Evolutionary conservation across 2,888 invertebrate genomes (phyloP).

Genomic region (Aporophyla lueneburgensis): DNA sequence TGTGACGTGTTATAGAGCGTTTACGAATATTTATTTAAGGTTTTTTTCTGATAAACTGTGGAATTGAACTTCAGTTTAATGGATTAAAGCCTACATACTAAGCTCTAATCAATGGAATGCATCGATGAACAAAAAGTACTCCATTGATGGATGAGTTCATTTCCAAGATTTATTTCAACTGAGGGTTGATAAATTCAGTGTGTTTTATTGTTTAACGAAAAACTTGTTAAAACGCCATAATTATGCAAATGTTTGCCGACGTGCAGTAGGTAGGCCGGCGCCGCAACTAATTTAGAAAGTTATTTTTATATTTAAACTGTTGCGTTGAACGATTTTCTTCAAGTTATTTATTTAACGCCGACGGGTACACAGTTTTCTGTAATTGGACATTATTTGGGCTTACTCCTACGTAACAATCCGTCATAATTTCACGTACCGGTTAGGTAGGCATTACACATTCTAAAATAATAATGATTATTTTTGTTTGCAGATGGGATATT

Average conservation of each 20-base stretch:
- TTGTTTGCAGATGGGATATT: conserved; percentile 87
- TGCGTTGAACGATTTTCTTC: conserved; percentile 70
- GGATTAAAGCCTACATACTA: not conserved
- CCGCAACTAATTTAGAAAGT: conserved; percentile 73
- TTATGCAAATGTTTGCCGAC: conserved; percentile 70
- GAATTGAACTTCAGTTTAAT: not conserved
- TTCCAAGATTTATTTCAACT: conserved; percentile 44
- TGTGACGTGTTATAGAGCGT: conserved; percentile 23
- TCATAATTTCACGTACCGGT: conserved; percentile 59
- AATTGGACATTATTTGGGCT: conserved; percentile 77
- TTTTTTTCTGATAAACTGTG: not conserved
- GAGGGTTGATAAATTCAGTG: conserved; percentile 35
- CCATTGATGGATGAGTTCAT: conserved; percentile 6
- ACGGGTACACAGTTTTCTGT: conserved; percentile 75
- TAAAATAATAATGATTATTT: conserved; percentile 39
- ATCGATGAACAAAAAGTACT: not conserved
- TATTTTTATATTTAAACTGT: conserved; percentile 72
- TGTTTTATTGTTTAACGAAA: conserved; percentile 50
- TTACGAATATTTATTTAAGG: conserved; percentile 11
- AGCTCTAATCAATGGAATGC: not conserved
- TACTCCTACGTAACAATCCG: conserved; percentile 75
- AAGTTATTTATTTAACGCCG: conserved; percentile 74
- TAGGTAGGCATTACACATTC: conserved; percentile 33
- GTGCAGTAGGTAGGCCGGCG: conserved; percentile 68
- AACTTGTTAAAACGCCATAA: conserved; percentile 58